phyloP scores from a whole-genome alignment of 1,140 invertebrate species.

The Bacillus rossius region DNA sequence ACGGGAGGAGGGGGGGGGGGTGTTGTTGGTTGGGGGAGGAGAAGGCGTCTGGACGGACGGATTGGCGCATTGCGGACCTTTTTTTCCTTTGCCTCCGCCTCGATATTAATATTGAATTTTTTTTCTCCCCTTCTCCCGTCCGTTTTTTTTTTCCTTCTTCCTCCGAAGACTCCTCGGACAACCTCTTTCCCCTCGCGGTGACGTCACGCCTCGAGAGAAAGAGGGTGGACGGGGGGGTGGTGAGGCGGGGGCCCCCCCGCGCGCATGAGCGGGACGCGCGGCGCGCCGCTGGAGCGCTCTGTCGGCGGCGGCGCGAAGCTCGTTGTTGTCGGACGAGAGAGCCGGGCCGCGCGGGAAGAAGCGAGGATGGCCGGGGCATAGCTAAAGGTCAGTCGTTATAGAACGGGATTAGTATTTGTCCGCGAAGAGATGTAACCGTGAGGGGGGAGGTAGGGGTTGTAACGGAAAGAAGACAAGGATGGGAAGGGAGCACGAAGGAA shows the following conservation, averaged over 20 bases:
- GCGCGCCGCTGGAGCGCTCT: no score
- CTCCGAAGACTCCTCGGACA: no score
- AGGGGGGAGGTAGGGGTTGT: background rate
- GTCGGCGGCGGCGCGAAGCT: no score
- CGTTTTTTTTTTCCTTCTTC: no score
- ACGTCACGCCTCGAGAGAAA: conserved; percentile 2
- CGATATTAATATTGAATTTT: conserved; percentile 45
- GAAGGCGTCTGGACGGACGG: conserved; percentile 11
- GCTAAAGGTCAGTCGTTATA: conserved; percentile 6
- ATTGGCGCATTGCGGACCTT: conserved; percentile 44
- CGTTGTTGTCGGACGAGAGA: background rate
- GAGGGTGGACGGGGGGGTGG: no score
- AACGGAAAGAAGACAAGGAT: background rate
- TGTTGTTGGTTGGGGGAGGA: background rate
- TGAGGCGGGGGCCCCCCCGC: no score
- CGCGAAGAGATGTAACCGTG: background rate
- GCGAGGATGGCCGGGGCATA: no score
- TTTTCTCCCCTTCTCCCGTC: conserved; percentile 15
- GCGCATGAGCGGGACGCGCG: no score
- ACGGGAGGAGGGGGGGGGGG: background rate
- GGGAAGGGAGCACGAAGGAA: background rate
- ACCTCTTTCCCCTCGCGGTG: no score
- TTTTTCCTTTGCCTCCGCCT: conserved; percentile 27
- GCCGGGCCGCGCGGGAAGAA: no score
- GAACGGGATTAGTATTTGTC: background rate